A percentile compares a stretch with the other conserved stretches of the same genome.
phyloP scores from a whole-genome alignment of 2,797 vertebrate species.

The Phalloptychus januarius region DNA sequence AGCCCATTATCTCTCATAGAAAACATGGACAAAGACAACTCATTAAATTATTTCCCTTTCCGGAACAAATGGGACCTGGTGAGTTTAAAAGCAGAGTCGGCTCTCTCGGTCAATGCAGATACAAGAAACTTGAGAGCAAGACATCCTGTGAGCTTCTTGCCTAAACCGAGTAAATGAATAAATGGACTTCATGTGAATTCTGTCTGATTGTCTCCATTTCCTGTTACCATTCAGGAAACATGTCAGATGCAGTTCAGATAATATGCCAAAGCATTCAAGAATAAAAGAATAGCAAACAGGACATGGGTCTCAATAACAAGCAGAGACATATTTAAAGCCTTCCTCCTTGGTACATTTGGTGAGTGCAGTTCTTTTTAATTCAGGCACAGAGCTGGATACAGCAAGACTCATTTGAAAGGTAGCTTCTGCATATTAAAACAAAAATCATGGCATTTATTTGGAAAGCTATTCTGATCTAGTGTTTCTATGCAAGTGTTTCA shows the following conservation, averaged over 20 bases:
- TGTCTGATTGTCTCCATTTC: constrained; percentile 31
- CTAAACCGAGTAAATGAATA: constrained; percentile 23
- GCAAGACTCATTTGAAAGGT: background rate
- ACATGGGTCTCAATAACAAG: constrained; percentile 9
- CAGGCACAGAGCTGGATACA: background rate
- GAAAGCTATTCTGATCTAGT: background rate
- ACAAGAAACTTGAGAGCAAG: background rate
- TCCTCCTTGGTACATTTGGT: background rate
- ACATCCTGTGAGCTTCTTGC: constrained; percentile 16
- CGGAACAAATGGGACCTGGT: constrained; percentile 18
- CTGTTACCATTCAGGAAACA: constrained; percentile 29
- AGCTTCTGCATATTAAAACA: background rate
- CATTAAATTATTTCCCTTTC: constrained; percentile 18
- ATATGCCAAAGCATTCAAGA: constrained; percentile 13
- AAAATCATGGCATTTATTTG: background rate
- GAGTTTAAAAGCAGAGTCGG: constrained; percentile 1
- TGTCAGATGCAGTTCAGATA: constrained; percentile 15
- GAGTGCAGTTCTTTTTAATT: background rate
- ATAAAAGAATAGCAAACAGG: constrained; percentile 1
- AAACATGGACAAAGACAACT: background rate
- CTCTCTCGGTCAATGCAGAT: constrained; percentile 28
- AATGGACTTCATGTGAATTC: constrained; percentile 18
- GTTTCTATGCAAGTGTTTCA: background rate
- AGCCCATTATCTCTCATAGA: background rate
- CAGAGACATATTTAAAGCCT: constrained; percentile 32